phyloP scores from a whole-genome alignment of 2,797 vertebrate genomes.

The Sebastes diaconus region DNA sequence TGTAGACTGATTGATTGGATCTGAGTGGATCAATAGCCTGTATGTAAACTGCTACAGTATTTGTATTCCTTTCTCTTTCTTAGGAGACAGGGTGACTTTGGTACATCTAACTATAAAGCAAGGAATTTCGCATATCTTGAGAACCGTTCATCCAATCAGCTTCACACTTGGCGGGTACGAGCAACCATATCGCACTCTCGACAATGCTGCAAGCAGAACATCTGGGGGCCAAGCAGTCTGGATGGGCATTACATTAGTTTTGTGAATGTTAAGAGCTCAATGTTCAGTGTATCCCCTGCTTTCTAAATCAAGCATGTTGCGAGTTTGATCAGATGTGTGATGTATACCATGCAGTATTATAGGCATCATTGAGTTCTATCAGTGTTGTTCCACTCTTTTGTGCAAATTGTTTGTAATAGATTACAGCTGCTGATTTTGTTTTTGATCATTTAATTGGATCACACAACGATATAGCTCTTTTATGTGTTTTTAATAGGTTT shows the following conservation, averaged over 20 bases:
- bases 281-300: not conserved
- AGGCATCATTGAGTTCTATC: not conserved
- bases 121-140: too few relatives aligned
- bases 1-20: slow-evolving; percentile 5
- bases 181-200: too few relatives aligned
- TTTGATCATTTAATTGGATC: slow-evolving; percentile 59
- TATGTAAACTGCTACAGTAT: not conserved
- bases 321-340: not conserved
- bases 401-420: slow-evolving; percentile 21
- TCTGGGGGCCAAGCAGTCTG: too few relatives aligned
- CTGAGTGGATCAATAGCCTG: slow-evolving; percentile 13
- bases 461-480: slow-evolving; percentile 37
- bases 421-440: slow-evolving; percentile 30
- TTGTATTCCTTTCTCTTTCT: slow-evolving; percentile 10
- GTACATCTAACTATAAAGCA: not conserved
- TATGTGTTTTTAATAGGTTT: slow-evolving; percentile 55
- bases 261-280: slow-evolving; percentile 29
- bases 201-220: too few relatives aligned
- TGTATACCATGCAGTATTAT: not conserved
- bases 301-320: slow-evolving; percentile 10
- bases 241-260: not conserved
- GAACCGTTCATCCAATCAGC: too few relatives aligned
- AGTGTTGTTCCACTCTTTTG: slow-evolving; percentile 10
- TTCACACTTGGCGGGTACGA: too few relatives aligned
- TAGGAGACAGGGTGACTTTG: slow-evolving; percentile 30